These are phyloP conservation scores for Poecilia picta DNA, from an alignment of 2,797 vertebrate species.

Conservation along the genomic window DNA sequence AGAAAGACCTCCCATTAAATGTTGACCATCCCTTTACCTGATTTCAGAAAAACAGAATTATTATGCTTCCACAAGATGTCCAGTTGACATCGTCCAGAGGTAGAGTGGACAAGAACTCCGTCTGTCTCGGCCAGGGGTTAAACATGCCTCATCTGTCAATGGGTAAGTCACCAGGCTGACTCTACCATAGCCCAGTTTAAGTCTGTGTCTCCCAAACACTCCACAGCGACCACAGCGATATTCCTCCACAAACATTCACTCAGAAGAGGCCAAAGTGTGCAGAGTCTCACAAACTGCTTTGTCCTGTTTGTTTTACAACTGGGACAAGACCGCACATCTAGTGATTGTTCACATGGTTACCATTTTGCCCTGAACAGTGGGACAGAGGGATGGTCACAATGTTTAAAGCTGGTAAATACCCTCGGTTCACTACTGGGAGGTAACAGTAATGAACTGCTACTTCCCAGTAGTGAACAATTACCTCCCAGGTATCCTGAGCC, in stretches of 20 bases:
- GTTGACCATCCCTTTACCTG: constrained; percentile 20
- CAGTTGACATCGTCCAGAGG: constrained; percentile 39
- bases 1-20: constrained; percentile 33
- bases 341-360: constrained; percentile 70
- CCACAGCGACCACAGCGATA: constrained; percentile 36
- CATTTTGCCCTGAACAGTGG: constrained; percentile 53
- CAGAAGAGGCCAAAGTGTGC: constrained; percentile 48
- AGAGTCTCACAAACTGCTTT: constrained; percentile 51
- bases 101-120: constrained; percentile 2
- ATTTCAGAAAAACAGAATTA: constrained; percentile 34
- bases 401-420: constrained; percentile 54
- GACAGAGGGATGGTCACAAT: constrained; percentile 44
- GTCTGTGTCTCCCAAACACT: constrained; percentile 48
- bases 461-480: too few relatives aligned
- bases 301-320: constrained; percentile 55
- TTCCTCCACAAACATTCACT: constrained; percentile 61
- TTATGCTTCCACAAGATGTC: constrained; percentile 46
- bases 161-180: constrained; percentile 52
- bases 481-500: too few relatives aligned
- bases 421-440: constrained; percentile 11
- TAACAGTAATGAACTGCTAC: neutral
- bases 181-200: constrained; percentile 43
- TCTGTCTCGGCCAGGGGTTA: constrained; percentile 49
- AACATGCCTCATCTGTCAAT: constrained; percentile 51
- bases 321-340: constrained; percentile 73